These are phyloP conservation scores for Xylota sylvarum DNA, from an alignment of 2,888 invertebrate genomes.

Conservation along the genomic window DNA sequence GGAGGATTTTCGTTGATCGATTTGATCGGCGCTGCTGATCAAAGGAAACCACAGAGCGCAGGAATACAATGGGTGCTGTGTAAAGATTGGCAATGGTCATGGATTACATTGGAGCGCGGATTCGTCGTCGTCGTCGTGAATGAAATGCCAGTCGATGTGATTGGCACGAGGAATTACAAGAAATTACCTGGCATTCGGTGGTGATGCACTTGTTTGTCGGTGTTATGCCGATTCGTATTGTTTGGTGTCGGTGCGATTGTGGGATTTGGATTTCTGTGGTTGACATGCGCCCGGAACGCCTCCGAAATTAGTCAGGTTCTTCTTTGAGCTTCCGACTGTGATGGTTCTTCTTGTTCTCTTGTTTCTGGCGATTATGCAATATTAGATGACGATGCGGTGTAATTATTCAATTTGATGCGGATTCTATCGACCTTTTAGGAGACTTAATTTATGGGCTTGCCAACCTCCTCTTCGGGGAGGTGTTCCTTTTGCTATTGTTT, in stretches of 20 bases:
- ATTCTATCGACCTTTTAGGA: constrained; percentile 51
- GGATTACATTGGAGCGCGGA: constrained; percentile 69
- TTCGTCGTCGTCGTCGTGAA: constrained; percentile 61
- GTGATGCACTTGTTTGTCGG: constrained; percentile 59
- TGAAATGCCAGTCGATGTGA: constrained; percentile 59
- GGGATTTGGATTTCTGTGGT: constrained; percentile 57
- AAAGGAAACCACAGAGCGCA: constrained; percentile 81
- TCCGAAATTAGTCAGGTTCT: constrained; percentile 54
- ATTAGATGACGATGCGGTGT: constrained; percentile 22
- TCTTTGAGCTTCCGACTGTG: constrained; percentile 70
- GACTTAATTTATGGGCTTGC: constrained; percentile 39
- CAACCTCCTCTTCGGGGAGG: constrained; percentile 13
- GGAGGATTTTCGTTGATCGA: constrained; percentile 84
- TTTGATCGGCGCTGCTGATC: constrained; percentile 85
- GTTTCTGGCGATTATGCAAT: constrained; percentile 63
- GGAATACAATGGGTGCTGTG: constrained; percentile 60
- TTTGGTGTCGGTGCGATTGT: constrained; percentile 58
- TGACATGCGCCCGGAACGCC: constrained; percentile 74
- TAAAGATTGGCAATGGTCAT: constrained; percentile 76
- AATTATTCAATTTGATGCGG: constrained; percentile 55
- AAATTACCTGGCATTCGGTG: constrained; percentile 64
- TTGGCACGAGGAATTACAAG: constrained; percentile 68
- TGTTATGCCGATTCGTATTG: constrained; percentile 46
- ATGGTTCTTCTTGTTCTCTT: neutral
- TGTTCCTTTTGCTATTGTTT: constrained; percentile 53